These are phyloP conservation scores for Beroe ovata DNA, from an alignment of 37 sponge, comb jelly and placozoan species.

Conservation along the genomic window DNA sequence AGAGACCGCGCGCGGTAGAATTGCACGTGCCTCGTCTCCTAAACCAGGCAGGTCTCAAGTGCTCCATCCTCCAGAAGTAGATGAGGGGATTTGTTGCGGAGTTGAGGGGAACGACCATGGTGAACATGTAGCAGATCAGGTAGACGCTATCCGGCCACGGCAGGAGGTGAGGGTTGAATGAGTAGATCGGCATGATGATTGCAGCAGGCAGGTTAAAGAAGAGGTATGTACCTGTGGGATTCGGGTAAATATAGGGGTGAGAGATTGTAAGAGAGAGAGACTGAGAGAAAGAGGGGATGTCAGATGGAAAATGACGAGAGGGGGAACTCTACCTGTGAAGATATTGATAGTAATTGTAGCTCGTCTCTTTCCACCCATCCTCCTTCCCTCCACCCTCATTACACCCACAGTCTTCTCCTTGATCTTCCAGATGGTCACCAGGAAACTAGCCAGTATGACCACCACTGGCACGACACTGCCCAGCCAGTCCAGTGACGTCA, in stretches of 20 bases:
- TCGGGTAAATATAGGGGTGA: background rate
- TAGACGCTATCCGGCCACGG: constrained; percentile 11
- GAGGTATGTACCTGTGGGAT: constrained; percentile 1
- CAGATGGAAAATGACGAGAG: no score
- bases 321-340: constrained; percentile 27
- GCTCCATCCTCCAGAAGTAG: constrained; percentile 50
- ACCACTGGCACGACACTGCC: background rate
- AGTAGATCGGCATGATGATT: background rate
- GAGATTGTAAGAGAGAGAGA: no score
- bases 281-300: no score
- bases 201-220: constrained; percentile 51
- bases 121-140: constrained; percentile 31
- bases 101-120: constrained; percentile 30
- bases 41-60: background rate
- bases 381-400: background rate
- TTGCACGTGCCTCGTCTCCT: background rate
- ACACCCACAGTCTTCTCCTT: constrained; percentile 1
- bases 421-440: constrained; percentile 1
- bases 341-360: background rate
- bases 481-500: constrained; percentile 4
- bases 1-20: background rate
- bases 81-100: constrained; percentile 10
- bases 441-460: constrained; percentile 4
- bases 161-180: background rate
- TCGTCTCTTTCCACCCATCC: background rate